phyloP scores from a whole-genome alignment of 1,140 invertebrate species.

The Bombus difficillimus region DNA sequence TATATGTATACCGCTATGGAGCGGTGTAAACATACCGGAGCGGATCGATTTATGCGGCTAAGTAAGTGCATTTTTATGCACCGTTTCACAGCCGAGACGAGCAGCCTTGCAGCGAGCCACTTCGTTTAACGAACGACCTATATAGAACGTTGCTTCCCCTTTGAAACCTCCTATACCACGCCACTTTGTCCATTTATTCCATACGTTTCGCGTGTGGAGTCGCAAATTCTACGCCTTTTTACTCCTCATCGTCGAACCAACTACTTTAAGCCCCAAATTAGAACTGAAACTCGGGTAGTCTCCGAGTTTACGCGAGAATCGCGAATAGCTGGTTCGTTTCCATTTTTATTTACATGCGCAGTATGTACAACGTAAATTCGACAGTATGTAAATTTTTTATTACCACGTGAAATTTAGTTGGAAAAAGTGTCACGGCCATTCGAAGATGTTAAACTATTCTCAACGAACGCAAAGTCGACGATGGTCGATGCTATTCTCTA shows the following conservation, averaged over 20 bases:
- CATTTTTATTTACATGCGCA: too few relatives aligned
- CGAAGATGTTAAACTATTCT: too few relatives aligned
- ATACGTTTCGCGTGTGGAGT: neutral
- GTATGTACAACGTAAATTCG: too few relatives aligned
- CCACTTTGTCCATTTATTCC: slow-evolving; percentile 10
- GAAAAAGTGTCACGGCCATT: too few relatives aligned
- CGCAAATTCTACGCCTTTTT: neutral
- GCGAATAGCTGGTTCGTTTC: too few relatives aligned
- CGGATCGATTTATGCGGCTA: slow-evolving; percentile 69
- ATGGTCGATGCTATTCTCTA: too few relatives aligned
- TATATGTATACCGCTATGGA: slow-evolving; percentile 54
- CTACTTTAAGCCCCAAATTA: neutral
- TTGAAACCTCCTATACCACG: slow-evolving; percentile 12
- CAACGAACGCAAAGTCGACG: too few relatives aligned
- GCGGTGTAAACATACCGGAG: slow-evolving; percentile 59
- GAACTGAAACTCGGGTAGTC: neutral
- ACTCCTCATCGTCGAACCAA: neutral
- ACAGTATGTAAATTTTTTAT: too few relatives aligned
- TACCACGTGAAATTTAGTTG: too few relatives aligned
- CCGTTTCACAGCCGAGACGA: slow-evolving; percentile 65
- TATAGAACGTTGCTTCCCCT: neutral
- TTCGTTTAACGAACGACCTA: slow-evolving; percentile 54
- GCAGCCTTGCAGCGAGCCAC: slow-evolving; percentile 59
- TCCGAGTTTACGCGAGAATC: neutral
- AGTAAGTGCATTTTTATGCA: slow-evolving; percentile 70